A percentile compares a stretch with the other conserved stretches of the same genome.
phyloP scores from a whole-genome alignment of 2,888 invertebrate genomes.

The Drosophila nr. fundita region DNA sequence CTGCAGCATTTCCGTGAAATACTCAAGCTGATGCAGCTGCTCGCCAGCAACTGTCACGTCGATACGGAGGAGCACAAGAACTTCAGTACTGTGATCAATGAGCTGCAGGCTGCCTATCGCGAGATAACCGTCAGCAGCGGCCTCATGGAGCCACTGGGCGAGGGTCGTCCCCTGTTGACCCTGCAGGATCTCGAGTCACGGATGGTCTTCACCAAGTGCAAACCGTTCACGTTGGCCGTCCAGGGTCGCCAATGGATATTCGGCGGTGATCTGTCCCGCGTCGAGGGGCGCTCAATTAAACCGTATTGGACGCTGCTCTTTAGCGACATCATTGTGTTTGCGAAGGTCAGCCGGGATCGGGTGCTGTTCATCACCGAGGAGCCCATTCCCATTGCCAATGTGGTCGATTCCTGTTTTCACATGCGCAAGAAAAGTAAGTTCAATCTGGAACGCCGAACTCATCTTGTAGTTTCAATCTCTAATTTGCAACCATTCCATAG shows the following conservation, averaged over 20 bases:
- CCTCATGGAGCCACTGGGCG: conserved; percentile 93
- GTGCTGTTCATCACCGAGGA: conserved; percentile 95
- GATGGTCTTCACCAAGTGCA: conserved; percentile 95
- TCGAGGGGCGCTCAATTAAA: conserved; percentile 92
- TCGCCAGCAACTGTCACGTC: conserved; percentile 85
- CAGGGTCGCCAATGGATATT: conserved; percentile 96
- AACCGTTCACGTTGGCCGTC: conserved; percentile 93
- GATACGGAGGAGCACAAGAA: conserved; percentile 85
- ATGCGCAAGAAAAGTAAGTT: conserved; percentile 91
- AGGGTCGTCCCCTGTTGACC: conserved; percentile 92
- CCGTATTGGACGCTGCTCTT: conserved; percentile 95
- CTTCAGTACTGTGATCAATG: conserved; percentile 84
- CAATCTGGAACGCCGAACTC: background rate
- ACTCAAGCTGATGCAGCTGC: conserved; percentile 87
- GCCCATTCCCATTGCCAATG: conserved; percentile 91
- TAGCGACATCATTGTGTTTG: conserved; percentile 93
- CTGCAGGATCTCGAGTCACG: conserved; percentile 94
- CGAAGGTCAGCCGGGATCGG: conserved; percentile 93
- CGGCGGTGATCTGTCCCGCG: conserved; percentile 92
- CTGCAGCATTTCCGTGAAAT: conserved; percentile 91
- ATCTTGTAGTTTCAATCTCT: background rate
- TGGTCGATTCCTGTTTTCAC: conserved; percentile 94
- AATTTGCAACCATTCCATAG: conserved; percentile 84
- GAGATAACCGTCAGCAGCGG: conserved; percentile 94
- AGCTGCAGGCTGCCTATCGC: conserved; percentile 89